These are phyloP conservation scores for Gavialis gangeticus DNA, from an alignment of 2,113 vertebrate genomes.

Conservation along the genomic window DNA sequence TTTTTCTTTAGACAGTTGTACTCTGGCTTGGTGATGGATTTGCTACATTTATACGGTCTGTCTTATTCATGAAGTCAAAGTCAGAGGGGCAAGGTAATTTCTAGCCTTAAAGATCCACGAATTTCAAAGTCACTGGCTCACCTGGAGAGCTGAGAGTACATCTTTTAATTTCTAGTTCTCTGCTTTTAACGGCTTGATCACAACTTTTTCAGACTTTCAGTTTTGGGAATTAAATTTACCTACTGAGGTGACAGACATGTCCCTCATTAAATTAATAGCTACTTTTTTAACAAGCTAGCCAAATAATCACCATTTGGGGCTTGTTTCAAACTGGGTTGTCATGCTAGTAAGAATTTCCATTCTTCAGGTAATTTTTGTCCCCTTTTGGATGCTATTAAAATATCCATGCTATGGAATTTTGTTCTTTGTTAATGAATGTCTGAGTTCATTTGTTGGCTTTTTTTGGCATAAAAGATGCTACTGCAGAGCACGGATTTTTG, in stretches of 20 bases:
- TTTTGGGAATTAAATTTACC: background rate
- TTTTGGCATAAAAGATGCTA: background rate
- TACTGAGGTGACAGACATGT: background rate
- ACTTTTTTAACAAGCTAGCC: background rate
- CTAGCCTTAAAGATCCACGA: background rate
- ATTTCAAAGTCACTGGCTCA: background rate
- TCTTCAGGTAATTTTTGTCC: background rate
- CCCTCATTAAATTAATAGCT: background rate
- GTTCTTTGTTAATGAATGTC: background rate
- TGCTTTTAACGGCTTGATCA: background rate
- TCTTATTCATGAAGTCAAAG: background rate
- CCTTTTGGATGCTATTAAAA: background rate
- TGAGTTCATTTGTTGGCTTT: background rate
- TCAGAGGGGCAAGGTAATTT: background rate
- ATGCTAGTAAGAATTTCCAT: background rate
- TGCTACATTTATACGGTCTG: background rate
- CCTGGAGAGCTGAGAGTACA: background rate
- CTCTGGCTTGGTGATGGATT: background rate
- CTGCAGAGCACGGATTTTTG: background rate
- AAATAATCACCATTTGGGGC: background rate
- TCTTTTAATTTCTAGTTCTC: background rate
- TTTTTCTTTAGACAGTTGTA: background rate
- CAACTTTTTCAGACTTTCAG: background rate
- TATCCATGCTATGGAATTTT: background rate
- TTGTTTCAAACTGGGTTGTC: background rate